Percentiles rank a stretch among this genome's conserved stretches.
phyloP scores from a whole-genome alignment of 1,140 invertebrate genomes.

The Bombus impatiens region DNA sequence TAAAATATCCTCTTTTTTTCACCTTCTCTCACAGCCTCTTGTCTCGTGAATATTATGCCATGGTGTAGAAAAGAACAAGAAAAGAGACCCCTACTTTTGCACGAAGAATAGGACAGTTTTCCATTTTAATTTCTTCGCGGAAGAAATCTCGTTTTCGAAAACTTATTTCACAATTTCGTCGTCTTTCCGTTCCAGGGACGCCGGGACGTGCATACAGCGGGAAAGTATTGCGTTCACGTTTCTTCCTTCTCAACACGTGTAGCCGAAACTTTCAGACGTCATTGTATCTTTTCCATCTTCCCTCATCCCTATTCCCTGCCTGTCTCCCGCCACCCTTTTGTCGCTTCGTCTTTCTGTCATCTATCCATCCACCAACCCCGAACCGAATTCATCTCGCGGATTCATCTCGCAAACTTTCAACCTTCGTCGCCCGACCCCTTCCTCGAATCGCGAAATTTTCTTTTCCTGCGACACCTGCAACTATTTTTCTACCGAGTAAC shows the following conservation, averaged over 20 bases:
- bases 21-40: no score
- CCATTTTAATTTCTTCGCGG: neutral
- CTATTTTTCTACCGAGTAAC: neutral
- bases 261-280: neutral
- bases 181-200: neutral
- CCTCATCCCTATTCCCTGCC: neutral
- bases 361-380: constrained; percentile 17
- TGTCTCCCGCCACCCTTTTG: neutral
- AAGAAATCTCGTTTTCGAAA: constrained; percentile 4
- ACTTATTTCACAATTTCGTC: neutral
- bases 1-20: neutral
- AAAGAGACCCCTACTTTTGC: neutral
- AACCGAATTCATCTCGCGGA: constrained; percentile 54
- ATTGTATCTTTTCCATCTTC: constrained; percentile 11
- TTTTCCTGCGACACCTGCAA: neutral
- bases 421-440: constrained; percentile 12
- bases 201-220: neutral
- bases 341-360: constrained; percentile 11
- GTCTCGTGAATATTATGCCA: neutral
- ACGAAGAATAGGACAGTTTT: neutral
- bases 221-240: neutral
- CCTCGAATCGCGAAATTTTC: neutral
- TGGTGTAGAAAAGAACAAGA: neutral
- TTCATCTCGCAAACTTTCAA: constrained; percentile 41
- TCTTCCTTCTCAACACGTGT: neutral